Percentiles rank a stretch among this genome's conserved stretches.
Evolutionary conservation across 2,113 vertebrate genomes (phyloP).

Genomic region (Delphinus delphis): DNA sequence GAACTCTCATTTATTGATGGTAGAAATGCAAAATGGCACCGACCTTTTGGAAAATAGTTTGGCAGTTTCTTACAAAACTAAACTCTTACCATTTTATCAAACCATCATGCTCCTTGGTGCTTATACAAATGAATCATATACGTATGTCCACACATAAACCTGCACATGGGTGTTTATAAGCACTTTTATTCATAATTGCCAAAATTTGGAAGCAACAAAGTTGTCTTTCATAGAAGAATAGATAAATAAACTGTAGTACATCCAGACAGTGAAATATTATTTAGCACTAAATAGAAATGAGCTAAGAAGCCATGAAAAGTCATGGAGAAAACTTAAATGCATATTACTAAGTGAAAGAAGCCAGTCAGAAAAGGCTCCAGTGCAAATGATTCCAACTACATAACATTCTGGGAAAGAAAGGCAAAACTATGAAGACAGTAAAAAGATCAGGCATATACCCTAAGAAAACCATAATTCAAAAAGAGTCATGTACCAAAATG

Average conservation of each 20-base stretch:
- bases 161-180: neutral
- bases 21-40: neutral
- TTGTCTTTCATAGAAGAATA: neutral
- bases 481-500: too few species aligned
- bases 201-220: neutral
- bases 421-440: neutral
- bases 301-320: neutral
- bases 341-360: neutral
- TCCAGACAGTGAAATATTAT: neutral
- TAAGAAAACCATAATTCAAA: too few species aligned
- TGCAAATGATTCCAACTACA: neutral
- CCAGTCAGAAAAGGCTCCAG: neutral
- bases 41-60: neutral
- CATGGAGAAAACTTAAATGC: neutral
- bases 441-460: neutral
- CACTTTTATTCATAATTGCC: neutral
- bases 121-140: neutral
- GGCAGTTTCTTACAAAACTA: neutral
- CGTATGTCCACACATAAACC: neutral
- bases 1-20: neutral
- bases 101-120: neutral
- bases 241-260: neutral
- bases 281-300: neutral
- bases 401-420: neutral
- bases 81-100: neutral